Conservation (phyloP, 1,140 invertebrate species). For the Callitettix versicolor region DNA sequence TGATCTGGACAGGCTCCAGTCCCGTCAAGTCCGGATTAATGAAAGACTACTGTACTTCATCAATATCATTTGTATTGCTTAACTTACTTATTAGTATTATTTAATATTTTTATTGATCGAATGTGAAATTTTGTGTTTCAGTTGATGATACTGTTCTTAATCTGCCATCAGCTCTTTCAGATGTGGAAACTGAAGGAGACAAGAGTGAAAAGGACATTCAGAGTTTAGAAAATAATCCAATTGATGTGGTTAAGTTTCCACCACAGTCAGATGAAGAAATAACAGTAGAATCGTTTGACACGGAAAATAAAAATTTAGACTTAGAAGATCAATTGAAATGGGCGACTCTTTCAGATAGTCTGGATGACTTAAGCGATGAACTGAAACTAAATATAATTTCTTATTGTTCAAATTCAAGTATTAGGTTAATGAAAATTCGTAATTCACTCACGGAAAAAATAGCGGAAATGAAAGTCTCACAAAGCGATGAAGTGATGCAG, state of each 20-base stretch:
- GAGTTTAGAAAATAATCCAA: background rate
- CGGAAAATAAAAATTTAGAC: background rate
- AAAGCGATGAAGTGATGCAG: no score
- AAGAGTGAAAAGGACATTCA: background rate
- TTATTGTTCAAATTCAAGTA: background rate
- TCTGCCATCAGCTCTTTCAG: conserved; percentile 1
- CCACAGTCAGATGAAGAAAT: background rate
- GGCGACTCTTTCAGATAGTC: background rate
- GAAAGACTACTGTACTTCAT: no score
- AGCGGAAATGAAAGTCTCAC: no score
- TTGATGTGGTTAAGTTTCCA: conserved; percentile 4
- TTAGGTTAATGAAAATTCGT: background rate
- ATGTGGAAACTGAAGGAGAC: background rate
- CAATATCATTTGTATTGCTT: no score
- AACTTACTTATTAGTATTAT: no score
- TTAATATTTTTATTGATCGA: no score
- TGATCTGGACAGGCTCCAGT: no score
- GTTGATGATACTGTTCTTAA: background rate
- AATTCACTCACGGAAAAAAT: background rate
- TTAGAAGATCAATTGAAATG: background rate
- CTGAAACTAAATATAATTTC: background rate
- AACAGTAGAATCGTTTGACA: background rate
- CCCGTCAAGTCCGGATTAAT: no score
- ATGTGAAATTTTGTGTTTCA: background rate
- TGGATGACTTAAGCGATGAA: background rate